Base-by-base conservation (phyloP, 2,113 vertebrate species). In the Calidris pygmaea region DNA sequence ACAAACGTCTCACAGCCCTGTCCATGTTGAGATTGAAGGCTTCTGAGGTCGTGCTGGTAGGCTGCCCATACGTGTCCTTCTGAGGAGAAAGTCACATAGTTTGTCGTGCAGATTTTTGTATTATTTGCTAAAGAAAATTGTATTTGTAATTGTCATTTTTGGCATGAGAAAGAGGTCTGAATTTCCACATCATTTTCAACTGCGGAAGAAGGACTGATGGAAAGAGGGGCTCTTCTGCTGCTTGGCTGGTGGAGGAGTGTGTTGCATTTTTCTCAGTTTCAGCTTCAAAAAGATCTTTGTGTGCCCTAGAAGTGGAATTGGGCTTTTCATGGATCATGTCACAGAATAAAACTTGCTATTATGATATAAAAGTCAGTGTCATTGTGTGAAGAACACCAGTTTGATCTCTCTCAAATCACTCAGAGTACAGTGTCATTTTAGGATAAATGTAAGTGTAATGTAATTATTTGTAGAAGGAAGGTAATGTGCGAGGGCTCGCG, bases 381-480 rank as follows among this genome's bases (percentile, higher is more conserved):
- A 55, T 55, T 81, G 65, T 79, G 66, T 68, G 89, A 72, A 79
- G 78, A 87, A 48, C 63, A 29, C 84, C 70, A 39, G 11, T 56
- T 14, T 91, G 77, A 21, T 91, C 37, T 37, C 93, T 87, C 82
- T 95, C 58, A 53, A 56, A 65, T 80, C 83, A 17, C 48, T 60
- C 22, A 84, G 48, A 52, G 30, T 52, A 7, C 82, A 66, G 75
- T 75, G 35, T 29, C 52, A 16, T 60, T 91, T 65, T 30, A 58
- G 86, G 75, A 39, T 39, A 53, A 58, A 76, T 85, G 45, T 60
- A 70, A 94, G 77, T 47, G 77, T 67, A 90, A 89, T 56, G 19
- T 20, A 47, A 68, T 94, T 96, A 87, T 83, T 83, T 79, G 89
- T 35, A 50, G 87, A 53, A 89, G 81, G 71, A 62, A 78, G 73